These are phyloP conservation scores for Unio pictorum DNA, from an alignment of 2,888 invertebrate species.

Conservation along the genomic window DNA sequence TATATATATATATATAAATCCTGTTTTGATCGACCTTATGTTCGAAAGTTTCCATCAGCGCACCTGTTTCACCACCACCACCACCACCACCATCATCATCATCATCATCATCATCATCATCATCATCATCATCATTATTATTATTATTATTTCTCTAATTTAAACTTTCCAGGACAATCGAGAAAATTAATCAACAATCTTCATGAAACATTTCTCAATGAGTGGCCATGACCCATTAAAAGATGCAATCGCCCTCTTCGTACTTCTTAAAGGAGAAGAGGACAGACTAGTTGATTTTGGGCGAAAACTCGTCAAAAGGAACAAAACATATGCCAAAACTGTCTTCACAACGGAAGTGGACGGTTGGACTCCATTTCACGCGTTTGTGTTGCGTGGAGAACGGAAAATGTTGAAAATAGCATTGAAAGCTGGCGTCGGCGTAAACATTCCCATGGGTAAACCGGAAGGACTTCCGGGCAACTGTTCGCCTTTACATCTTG, in stretches of 20 bases:
- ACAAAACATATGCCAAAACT: conserved; percentile 26
- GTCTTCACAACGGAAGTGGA: conserved; percentile 53
- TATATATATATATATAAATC: too few relatives aligned
- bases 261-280: conserved; percentile 46
- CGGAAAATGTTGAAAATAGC: conserved; percentile 55
- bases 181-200: too few relatives aligned
- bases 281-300: conserved; percentile 48
- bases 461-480: conserved; percentile 56
- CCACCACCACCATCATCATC: too few relatives aligned
- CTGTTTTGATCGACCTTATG: too few relatives aligned
- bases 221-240: conserved; percentile 13
- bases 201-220: conserved; percentile 11
- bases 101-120: too few relatives aligned
- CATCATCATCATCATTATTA: too few relatives aligned
- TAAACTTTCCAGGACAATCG: too few relatives aligned
- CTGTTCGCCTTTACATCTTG: conserved; percentile 57
- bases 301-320: conserved; percentile 25
- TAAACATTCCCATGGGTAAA: conserved; percentile 55
- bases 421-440: conserved; percentile 49
- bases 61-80: too few relatives aligned
- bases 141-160: too few relatives aligned
- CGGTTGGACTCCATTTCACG: conserved; percentile 64
- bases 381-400: conserved; percentile 57
- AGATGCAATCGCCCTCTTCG: conserved; percentile 51
- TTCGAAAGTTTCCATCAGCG: too few relatives aligned